Evolutionary conservation across 2,113 vertebrate species (phyloP).

Genomic region (Petromus typicus): DNA sequence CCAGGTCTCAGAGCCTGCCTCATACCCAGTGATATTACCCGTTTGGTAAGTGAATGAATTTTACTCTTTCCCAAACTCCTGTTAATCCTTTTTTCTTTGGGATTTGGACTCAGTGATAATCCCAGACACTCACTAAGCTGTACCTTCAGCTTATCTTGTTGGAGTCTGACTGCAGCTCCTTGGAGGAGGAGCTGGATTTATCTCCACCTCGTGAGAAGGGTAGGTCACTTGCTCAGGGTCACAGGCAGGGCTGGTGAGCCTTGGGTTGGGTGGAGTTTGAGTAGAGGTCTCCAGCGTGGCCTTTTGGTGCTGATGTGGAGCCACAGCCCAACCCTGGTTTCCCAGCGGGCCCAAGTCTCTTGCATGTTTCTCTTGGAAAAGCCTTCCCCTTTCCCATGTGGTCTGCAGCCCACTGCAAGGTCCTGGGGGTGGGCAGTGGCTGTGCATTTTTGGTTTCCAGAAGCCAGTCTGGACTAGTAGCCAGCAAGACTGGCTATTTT

Average conservation of each 20-base stretch:
- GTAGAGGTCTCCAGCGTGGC: too few species aligned
- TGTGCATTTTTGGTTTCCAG: background rate
- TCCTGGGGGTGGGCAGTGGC: background rate
- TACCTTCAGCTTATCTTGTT: background rate
- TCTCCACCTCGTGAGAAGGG: background rate
- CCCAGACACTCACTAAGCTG: background rate
- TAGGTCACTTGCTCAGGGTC: background rate
- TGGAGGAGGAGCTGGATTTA: background rate
- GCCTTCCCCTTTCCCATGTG: background rate
- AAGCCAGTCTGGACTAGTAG: background rate
- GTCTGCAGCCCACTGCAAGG: background rate
- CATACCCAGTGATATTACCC: background rate
- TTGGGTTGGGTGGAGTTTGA: too few species aligned
- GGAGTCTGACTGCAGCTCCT: background rate
- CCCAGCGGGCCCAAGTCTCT: background rate
- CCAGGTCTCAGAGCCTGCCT: background rate
- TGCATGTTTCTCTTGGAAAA: background rate
- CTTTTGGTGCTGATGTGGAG: background rate
- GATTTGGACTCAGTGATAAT: background rate
- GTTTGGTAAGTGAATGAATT: background rate
- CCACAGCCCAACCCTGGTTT: background rate
- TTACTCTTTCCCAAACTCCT: background rate
- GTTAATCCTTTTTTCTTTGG: background rate
- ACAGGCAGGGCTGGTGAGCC: background rate
- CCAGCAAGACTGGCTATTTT: background rate